Evolutionary conservation across 2,113 vertebrate species (phyloP).

Genomic region (Steatornis caripensis): DNA sequence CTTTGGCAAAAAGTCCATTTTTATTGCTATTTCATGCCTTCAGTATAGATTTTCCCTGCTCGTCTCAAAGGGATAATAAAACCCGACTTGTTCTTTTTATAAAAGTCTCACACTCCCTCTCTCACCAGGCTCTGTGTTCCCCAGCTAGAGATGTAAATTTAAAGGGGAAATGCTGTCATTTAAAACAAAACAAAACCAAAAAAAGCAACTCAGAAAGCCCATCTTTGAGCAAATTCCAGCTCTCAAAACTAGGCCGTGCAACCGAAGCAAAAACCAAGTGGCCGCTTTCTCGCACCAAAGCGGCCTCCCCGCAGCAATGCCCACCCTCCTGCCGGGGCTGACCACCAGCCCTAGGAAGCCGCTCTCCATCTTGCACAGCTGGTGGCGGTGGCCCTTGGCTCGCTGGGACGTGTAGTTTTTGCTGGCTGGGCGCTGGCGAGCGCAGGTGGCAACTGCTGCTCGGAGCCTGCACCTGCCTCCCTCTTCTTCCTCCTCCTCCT

Average conservation of each 20-base stretch:
- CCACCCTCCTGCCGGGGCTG: not conserved
- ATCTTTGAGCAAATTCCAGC: slow-evolving; percentile 34
- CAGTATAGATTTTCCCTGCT: slow-evolving; percentile 74
- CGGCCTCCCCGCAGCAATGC: not conserved
- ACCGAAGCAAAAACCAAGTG: not conserved
- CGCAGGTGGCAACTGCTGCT: not conserved
- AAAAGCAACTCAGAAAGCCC: slow-evolving; percentile 45
- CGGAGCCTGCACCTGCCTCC: not conserved
- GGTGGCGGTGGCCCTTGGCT: not conserved
- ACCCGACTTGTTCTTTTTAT: slow-evolving; percentile 58
- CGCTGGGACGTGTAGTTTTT: not conserved
- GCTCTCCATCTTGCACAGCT: not conserved
- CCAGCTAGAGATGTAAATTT: slow-evolving; percentile 53
- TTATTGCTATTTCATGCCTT: slow-evolving; percentile 72
- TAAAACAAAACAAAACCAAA: slow-evolving; percentile 47
- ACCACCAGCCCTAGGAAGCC: not conserved
- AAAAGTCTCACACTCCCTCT: slow-evolving; percentile 68
- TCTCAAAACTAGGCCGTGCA: slow-evolving; percentile 25
- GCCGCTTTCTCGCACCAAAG: not conserved
- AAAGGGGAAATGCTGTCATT: slow-evolving; percentile 57
- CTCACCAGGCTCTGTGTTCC: slow-evolving; percentile 59
- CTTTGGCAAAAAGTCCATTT: slow-evolving; percentile 74
- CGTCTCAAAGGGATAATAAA: slow-evolving; percentile 75
- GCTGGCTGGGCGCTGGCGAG: not conserved
- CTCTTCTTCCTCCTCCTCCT: not conserved